Conservation (phyloP, 2,888 invertebrate genomes). For the Synanthedon formicaeformis region DNA sequence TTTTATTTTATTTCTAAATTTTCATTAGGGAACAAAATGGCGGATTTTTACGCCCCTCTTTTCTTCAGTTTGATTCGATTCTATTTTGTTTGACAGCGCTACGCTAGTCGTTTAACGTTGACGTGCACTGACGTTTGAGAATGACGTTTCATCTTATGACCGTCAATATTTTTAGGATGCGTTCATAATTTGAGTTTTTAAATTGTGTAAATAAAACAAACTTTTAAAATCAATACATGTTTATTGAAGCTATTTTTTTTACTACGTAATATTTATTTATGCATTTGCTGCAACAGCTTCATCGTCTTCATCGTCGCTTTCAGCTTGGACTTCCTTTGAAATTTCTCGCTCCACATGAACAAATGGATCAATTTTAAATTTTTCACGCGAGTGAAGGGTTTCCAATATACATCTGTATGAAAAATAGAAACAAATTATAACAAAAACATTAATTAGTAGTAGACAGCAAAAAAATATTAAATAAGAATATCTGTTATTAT, state of each 20-base stretch:
- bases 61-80: background rate
- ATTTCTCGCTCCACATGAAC: slow-evolving; percentile 50
- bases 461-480: too few species aligned
- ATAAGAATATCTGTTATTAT: background rate
- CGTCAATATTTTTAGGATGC: slow-evolving; percentile 3
- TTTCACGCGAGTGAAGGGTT: slow-evolving; percentile 55
- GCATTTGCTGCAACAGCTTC: slow-evolving; percentile 36
- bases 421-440: slow-evolving; percentile 6
- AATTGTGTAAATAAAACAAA: background rate
- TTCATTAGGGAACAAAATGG: slow-evolving; percentile 61
- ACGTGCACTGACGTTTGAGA: slow-evolving; percentile 3
- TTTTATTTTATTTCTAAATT: slow-evolving; percentile 50
- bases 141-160: slow-evolving; percentile 1
- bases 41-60: slow-evolving; percentile 66
- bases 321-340: slow-evolving; percentile 46
- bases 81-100: slow-evolving; percentile 6
- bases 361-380: slow-evolving; percentile 76
- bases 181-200: slow-evolving; percentile 3
- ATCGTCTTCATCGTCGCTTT: slow-evolving; percentile 50
- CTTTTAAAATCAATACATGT: background rate
- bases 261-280: slow-evolving; percentile 11
- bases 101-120: slow-evolving; percentile 4
- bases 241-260: slow-evolving; percentile 8
- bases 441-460: background rate
- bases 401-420: slow-evolving; percentile 56